Evolutionary conservation across 2,113 vertebrate species (phyloP), one percentile per base, ranked within the genome.

Genomic region (Odobenus rosmarus): DNA sequence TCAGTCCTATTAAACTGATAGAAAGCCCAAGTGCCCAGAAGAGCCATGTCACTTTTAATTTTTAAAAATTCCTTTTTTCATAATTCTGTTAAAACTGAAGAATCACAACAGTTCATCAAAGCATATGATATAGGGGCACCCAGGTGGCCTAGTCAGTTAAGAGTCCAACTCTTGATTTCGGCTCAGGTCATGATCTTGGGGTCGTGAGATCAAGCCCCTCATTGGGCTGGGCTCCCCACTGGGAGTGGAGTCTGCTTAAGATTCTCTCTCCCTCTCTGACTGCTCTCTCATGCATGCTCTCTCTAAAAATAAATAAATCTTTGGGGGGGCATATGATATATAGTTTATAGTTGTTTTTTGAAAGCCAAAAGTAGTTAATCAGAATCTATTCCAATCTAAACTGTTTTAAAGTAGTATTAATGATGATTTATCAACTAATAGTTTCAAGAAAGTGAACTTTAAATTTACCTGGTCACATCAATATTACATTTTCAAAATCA

Each of bases 71-170:
- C 24, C 33, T 69, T 71, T 42, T 94, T 67, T 51, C 31, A 67
- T 19, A 67, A 26, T 81, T 82, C 84, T 86, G 23, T 72, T 80
- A 62, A 81, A 79, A 90, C 46, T 81, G 14, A 93, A 89, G 83
- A 95, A 85, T 90, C 72, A 59, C 2, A 67, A 88, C 12, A 71
- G n/a, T 82, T 94, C 82, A 91, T 53, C 36, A 87, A 83, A 96
- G 31, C 11, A 69, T 64, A 79, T 15, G 49, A 42, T 14, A 69
- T 3, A n/a, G 16, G 33, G 64, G 33, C 19, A 33, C 64, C 64
- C 7, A 5, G 16, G 33, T n/a, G 33, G 33, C 64, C 26, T 28
- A 9, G 33, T 69, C 31, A 5, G 64, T 69, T 69, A 69, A 69
- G 33, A 18, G 33, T 69, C 33, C 33, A 69, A n/a, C 64, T 69